phyloP scores from a whole-genome alignment of 2,888 invertebrate genomes.

The Diloba caeruleocephala region DNA sequence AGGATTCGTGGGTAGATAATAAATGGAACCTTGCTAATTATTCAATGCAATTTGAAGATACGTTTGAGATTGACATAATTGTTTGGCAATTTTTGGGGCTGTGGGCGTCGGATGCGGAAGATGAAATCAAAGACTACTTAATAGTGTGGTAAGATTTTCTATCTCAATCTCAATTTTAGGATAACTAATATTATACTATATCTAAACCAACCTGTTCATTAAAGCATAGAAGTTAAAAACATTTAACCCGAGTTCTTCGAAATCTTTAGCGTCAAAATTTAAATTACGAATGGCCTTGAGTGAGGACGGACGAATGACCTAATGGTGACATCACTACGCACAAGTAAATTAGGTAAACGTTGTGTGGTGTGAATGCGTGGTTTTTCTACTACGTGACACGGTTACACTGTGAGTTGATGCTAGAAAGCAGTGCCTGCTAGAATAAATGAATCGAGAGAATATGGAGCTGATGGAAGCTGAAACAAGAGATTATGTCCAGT shows the following conservation, averaged over 20 bases:
- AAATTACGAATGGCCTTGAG: conserved; percentile 53
- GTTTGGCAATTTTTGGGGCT: conserved; percentile 44
- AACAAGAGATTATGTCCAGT: too few relatives aligned
- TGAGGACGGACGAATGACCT: conserved; percentile 53
- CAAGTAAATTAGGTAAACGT: conserved; percentile 56
- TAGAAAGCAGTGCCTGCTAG: conserved; percentile 43
- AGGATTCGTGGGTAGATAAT: conserved; percentile 48
- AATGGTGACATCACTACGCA: conserved; percentile 62
- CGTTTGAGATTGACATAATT: conserved; percentile 29
- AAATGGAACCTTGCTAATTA: conserved; percentile 48
- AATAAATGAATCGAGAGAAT: conserved; percentile 41
- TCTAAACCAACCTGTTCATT: background rate
- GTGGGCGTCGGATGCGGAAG: conserved; percentile 32
- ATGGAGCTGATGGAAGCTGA: too few relatives aligned
- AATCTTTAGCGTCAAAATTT: conserved; percentile 41
- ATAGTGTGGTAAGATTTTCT: too few relatives aligned
- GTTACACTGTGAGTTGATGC: conserved; percentile 18
- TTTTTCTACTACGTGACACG: conserved; percentile 47
- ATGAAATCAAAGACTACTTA: too few relatives aligned
- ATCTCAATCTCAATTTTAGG: too few relatives aligned
- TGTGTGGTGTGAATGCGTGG: conserved; percentile 17
- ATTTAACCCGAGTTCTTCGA: conserved; percentile 22
- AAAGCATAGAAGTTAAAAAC: conserved; percentile 10
- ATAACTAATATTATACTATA: too few relatives aligned
- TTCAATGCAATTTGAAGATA: conserved; percentile 44